These are phyloP conservation scores for Hydra vulgaris DNA, from an alignment of 30 jellyfish, hydroid and myxozoan species.

Conservation along the genomic window DNA sequence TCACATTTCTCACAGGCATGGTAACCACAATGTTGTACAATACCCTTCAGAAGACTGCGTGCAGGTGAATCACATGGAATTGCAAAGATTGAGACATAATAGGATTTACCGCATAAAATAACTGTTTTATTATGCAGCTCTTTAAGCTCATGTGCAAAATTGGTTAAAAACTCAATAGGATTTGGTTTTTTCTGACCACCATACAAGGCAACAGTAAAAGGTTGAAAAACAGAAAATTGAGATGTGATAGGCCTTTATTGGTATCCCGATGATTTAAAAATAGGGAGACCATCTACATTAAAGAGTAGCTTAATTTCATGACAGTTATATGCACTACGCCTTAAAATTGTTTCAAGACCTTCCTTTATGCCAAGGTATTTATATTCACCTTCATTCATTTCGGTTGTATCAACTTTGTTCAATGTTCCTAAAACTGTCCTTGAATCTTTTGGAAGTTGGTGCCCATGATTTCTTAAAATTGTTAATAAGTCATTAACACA, in stretches of 20 bases:
- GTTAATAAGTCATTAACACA: background rate
- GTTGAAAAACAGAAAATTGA: background rate
- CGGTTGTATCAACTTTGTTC: background rate
- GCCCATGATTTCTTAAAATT: background rate
- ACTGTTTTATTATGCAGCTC: background rate
- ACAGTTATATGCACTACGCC: background rate
- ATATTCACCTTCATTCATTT: background rate
- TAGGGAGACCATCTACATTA: conserved; percentile 21
- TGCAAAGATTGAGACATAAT: background rate
- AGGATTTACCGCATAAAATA: conserved; percentile 1
- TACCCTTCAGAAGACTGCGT: background rate
- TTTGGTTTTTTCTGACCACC: conserved; percentile 29
- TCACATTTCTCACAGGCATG: background rate
- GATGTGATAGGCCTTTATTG: conserved; percentile 20
- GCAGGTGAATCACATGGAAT: background rate
- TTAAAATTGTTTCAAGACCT: background rate
- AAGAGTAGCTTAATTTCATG: conserved; percentile 2
- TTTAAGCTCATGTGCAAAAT: conserved; percentile 5
- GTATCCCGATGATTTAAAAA: conserved; percentile 12
- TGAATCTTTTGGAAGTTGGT: background rate
- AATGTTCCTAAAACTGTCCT: background rate
- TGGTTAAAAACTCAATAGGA: conserved; percentile 4
- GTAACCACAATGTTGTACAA: background rate
- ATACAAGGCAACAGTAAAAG: conserved; percentile 29
- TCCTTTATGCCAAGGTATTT: background rate